Evolutionary conservation across 2,888 invertebrate genomes (phyloP).

Genomic region (Diploptera punctata): DNA sequence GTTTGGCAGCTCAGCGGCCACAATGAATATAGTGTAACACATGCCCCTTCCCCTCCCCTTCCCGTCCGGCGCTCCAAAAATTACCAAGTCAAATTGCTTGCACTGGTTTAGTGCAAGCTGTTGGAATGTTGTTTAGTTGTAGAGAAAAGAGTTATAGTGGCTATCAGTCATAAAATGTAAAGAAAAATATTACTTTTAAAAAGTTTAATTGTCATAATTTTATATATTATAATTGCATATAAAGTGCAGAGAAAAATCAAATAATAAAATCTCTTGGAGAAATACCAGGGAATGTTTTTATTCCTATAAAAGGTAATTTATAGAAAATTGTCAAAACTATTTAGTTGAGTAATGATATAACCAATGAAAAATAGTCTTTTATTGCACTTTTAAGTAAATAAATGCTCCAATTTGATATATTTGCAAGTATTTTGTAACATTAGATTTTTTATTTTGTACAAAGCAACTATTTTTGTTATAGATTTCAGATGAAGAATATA

Average conservation of each 20-base stretch:
- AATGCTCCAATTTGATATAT: conserved; percentile 38
- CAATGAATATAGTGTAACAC: conserved; percentile 30
- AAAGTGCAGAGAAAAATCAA: background rate
- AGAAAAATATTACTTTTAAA: background rate
- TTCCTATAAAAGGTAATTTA: background rate
- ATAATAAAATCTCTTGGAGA: background rate
- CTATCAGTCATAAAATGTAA: background rate
- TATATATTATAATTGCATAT: background rate
- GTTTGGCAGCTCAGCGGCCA: conserved; percentile 28
- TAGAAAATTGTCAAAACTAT: conserved; percentile 16
- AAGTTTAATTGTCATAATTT: conserved; percentile 14
- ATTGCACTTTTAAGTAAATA: conserved; percentile 37
- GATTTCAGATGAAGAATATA: conserved; percentile 33
- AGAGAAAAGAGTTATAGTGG: background rate
- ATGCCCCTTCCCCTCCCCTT: conserved; percentile 14
- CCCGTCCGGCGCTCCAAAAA: background rate
- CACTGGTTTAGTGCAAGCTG: background rate
- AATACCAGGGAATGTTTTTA: conserved; percentile 7
- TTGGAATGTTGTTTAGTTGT: conserved; percentile 26
- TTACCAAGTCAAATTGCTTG: background rate
- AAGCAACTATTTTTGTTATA: conserved; percentile 39
- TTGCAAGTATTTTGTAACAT: conserved; percentile 41
- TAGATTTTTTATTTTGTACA: conserved; percentile 38
- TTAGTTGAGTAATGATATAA: conserved; percentile 11
- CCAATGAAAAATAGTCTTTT: conserved; percentile 27